phyloP scores from a whole-genome alignment of 2,888 invertebrate genomes.

The Lasioglossum zephyrum region DNA sequence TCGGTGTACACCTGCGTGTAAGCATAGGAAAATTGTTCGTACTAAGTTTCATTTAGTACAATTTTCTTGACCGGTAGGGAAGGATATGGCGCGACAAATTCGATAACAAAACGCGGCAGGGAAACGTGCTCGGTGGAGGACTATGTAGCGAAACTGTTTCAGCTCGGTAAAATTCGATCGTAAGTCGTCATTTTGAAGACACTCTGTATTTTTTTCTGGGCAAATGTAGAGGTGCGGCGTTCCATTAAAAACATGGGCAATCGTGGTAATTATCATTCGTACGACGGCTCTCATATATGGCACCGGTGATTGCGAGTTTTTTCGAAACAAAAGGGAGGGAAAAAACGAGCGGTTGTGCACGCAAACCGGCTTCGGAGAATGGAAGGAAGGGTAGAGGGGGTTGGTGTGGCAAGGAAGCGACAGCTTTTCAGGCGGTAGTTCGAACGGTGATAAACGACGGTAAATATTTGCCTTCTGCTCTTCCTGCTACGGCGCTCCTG shows the following conservation, averaged over 20 bases:
- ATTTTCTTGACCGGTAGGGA: not conserved
- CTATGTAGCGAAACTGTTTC: not conserved
- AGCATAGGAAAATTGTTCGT: not conserved
- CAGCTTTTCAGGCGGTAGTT: slow-evolving; percentile 25
- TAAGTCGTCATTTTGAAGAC: not conserved
- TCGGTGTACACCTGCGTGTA: slow-evolving; percentile 1
- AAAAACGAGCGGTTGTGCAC: slow-evolving; percentile 2
- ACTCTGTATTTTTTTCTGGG: not conserved
- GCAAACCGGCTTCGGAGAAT: not conserved
- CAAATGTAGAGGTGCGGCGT: slow-evolving; percentile 11
- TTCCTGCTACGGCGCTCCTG: slow-evolving; percentile 11
- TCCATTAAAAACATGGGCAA: slow-evolving; percentile 33
- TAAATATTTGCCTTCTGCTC: slow-evolving; percentile 52
- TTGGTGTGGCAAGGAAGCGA: slow-evolving; percentile 1
- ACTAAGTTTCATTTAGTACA: not conserved
- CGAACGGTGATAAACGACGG: slow-evolving; percentile 53
- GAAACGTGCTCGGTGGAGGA: not conserved
- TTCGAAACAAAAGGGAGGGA: slow-evolving; percentile 39
- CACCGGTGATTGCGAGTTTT: slow-evolving; percentile 34
- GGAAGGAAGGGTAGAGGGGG: not conserved
- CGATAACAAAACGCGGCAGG: not conserved
- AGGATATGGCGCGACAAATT: slow-evolving; percentile 5
- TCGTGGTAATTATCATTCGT: slow-evolving; percentile 52
- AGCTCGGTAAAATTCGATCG: not conserved
- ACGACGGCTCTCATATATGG: slow-evolving; percentile 12